Base-by-base conservation (phyloP, 2,113 vertebrate species). In the Oryzias javanicus region DNA sequence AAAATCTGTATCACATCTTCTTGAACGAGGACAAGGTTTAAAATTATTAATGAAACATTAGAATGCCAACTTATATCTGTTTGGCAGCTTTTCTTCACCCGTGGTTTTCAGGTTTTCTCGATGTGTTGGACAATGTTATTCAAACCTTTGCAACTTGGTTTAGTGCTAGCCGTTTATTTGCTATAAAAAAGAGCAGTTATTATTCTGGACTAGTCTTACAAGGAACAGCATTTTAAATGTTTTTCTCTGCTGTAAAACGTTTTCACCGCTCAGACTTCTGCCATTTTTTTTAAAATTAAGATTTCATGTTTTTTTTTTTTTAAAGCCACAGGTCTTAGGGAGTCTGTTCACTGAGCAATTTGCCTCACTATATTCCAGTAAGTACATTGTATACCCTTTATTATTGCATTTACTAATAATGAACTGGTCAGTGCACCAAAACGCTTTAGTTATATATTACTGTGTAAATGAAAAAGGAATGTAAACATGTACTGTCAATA, bases 401-500 rank as follows among this genome's bases (percentile, higher is more conserved):
- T 88, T 88, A 91, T 93, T 93, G 90, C 90, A 92, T 94, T 94
- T 93, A 93, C 91, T 90, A 93, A 93, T 93, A 92, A 88, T 94
- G 94, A 94, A 93, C 90, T 92, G 92, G 92, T 92, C 92, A 92
- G 92, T 92, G 92, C 92, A 95, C 89, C 94, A 89, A 92, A 90
- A 93, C 92, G 90, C 92, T 94, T 94, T 93, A 91, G 93, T 95
- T 94, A 89, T 93, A 94, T 95, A 94, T 93, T 92, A 94, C 94
- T 88, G 94, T 98, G 93, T 96, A 97, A 97, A 95, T 92, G 92
- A 97, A 94, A 64, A 91, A 97, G 94, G 96, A 98, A 98, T 99
- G 96, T 99, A 99, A 96, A 96, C 96, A 94, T 95, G 95, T 96
- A 95, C 92, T 97, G 95, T 98, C 94, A 93, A 91, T 89, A 92